These are phyloP conservation scores for Eupithecia inturbata DNA, from an alignment of 2,888 invertebrate species.

Conservation along the genomic window DNA sequence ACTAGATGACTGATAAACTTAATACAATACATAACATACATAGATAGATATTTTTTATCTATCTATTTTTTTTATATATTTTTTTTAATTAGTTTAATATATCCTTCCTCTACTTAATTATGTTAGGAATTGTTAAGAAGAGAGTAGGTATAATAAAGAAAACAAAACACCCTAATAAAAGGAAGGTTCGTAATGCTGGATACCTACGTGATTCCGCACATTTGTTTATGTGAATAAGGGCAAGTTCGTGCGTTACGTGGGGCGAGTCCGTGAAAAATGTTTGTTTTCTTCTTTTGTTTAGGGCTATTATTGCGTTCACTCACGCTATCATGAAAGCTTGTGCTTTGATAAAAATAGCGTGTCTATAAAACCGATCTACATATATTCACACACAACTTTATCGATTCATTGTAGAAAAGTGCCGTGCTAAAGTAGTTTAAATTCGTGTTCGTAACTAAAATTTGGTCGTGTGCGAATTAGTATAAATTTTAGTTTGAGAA, in stretches of 20 bases:
- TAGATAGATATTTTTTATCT: too few species aligned
- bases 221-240: conserved; percentile 38
- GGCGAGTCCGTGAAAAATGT: conserved; percentile 42
- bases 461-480: not conserved
- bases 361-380: conserved; percentile 18
- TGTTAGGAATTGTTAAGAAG: not conserved
- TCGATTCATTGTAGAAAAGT: not conserved
- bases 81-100: not conserved
- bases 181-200: conserved; percentile 23
- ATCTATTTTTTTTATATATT: too few species aligned
- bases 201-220: conserved; percentile 32
- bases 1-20: too few species aligned
- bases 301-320: conserved; percentile 38
- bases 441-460: not conserved
- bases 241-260: conserved; percentile 37
- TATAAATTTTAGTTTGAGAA: not conserved
- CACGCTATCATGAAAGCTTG: conserved; percentile 41
- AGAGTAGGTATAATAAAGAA: not conserved
- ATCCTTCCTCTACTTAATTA: not conserved
- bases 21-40: too few species aligned
- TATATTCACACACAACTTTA: not conserved
- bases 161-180: conserved; percentile 20
- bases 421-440: not conserved
- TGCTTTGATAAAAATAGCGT: conserved; percentile 36
- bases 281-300: conserved; percentile 40